Conservation (phyloP, 2,797 vertebrate genomes). For the Lacerta agilis region DNA sequence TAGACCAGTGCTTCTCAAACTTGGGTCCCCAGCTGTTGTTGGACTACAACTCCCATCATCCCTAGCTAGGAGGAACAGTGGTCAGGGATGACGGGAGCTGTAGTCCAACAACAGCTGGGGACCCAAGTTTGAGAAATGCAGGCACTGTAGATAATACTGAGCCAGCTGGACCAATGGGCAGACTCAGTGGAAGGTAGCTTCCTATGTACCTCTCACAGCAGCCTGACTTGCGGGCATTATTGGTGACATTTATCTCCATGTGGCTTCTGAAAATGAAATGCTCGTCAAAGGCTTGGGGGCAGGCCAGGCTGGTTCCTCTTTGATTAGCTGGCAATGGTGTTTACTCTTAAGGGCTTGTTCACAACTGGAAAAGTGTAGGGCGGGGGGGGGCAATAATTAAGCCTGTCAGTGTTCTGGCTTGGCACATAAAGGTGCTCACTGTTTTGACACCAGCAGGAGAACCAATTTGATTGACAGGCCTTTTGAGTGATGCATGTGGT, state of each 20-base stretch:
- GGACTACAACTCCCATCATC: no score
- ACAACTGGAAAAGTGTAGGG: neutral
- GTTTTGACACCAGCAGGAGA: rapidly evolving
- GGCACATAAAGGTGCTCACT: rapidly evolving
- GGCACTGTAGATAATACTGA: no score
- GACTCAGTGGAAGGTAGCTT: no score
- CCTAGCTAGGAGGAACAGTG: no score
- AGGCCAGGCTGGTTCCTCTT: neutral
- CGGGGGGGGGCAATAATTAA: no score
- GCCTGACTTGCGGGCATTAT: neutral
- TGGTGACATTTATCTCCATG: neutral
- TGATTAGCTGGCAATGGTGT: neutral
- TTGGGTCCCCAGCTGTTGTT: no score
- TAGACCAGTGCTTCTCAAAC: no score
- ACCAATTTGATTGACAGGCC: neutral
- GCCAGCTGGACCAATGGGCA: no score
- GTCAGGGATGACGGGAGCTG: no score
- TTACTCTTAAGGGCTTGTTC: neutral
- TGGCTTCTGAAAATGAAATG: neutral
- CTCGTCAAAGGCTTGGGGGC: neutral
- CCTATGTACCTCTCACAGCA: neutral
- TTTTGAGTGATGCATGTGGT: rapidly evolving
- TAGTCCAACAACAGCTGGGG: no score
- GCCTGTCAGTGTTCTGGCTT: neutral
- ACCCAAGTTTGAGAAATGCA: no score